Conservation (phyloP, 2,888 invertebrate genomes). For the Anticlea derivata region DNA sequence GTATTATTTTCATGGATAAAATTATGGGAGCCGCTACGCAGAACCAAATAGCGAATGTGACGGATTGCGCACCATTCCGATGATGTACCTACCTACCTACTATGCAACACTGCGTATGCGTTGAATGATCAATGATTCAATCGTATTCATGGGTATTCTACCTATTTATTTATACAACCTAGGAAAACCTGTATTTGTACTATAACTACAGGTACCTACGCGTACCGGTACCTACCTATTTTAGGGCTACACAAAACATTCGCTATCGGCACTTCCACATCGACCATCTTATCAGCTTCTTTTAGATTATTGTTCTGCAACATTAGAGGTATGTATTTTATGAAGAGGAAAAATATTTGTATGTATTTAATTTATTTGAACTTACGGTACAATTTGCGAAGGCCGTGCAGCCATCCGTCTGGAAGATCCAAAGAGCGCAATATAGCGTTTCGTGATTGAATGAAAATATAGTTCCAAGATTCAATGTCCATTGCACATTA, state of each 20-base stretch:
- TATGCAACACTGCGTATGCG: too few species aligned
- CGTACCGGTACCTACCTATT: slow-evolving; percentile 21
- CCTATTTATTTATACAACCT: too few species aligned
- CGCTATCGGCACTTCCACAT: slow-evolving; percentile 41
- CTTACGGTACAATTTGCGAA: slow-evolving; percentile 53
- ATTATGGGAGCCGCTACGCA: too few species aligned
- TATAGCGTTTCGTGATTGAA: slow-evolving; percentile 57
- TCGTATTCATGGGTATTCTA: not conserved
- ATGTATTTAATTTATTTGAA: slow-evolving; percentile 3
- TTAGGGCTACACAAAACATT: slow-evolving; percentile 17
- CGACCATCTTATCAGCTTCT: slow-evolving; percentile 36
- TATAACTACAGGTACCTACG: too few species aligned
- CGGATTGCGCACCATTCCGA: too few species aligned
- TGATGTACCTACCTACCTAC: too few species aligned
- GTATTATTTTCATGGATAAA: too few species aligned
- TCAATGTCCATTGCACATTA: slow-evolving; percentile 44
- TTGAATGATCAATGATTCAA: too few species aligned
- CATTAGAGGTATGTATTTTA: slow-evolving; percentile 14
- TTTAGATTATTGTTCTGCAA: slow-evolving; percentile 37
- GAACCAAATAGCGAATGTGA: too few species aligned
- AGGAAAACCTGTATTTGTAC: too few species aligned
- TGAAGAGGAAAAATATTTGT: not conserved
- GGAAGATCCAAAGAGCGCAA: slow-evolving; percentile 66
- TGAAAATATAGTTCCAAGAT: slow-evolving; percentile 53
- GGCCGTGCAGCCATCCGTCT: slow-evolving; percentile 56